Evolutionary conservation across 2,797 vertebrate genomes (phyloP).

Genomic region (Moxostoma hubbsi): DNA sequence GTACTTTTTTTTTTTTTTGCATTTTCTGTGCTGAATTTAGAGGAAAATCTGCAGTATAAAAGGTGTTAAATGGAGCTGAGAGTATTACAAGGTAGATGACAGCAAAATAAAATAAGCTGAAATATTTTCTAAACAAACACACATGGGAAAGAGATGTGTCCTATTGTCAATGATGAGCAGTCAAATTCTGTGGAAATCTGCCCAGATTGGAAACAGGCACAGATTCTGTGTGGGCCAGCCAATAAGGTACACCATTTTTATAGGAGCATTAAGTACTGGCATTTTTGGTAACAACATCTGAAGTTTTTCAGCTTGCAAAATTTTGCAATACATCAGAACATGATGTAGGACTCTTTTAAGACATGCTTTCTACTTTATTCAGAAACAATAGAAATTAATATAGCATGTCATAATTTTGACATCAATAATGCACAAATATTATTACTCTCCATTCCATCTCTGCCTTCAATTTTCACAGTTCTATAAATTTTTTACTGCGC

Average conservation of each 20-base stretch:
- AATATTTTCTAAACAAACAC: not conserved
- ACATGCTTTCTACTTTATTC: not conserved
- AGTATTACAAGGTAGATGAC: not conserved
- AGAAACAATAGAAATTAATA: conserved; percentile 47
- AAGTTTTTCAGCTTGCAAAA: not conserved
- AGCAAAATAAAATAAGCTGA: not conserved
- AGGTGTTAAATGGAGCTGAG: not conserved
- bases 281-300: not conserved
- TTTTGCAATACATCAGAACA: not conserved
- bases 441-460: conserved; percentile 40
- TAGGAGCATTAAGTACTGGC: not conserved
- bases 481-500: conserved; percentile 56
- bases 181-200: conserved; percentile 2
- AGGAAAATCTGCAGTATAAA: not conserved
- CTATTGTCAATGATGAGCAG: not conserved
- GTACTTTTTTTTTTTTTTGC: not conserved
- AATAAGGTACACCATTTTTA: conserved; percentile 18
- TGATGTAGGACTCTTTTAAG: not conserved
- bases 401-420: conserved; percentile 41
- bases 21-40: not conserved
- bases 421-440: conserved; percentile 42
- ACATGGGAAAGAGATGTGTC: not conserved
- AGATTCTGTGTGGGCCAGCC: conserved; percentile 2
- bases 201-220: not conserved
- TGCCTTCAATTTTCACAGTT: conserved; percentile 45